These are phyloP conservation scores for Parnassius orleans DNA, from an alignment of 2,888 invertebrate species.

Conservation along the genomic window DNA sequence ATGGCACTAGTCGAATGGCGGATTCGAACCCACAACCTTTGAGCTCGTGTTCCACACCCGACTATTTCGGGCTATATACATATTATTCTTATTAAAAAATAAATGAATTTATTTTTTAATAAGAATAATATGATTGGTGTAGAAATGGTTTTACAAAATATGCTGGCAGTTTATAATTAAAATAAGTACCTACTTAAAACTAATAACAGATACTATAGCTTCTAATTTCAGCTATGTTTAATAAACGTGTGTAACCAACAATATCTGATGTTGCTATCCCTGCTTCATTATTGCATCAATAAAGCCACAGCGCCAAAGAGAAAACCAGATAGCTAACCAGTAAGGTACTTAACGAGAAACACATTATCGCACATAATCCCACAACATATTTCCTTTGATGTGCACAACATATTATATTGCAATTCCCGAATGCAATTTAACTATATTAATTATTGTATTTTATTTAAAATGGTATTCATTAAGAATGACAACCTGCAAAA, in stretches of 20 bases:
- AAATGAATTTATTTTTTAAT: too few relatives aligned
- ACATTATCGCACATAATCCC: background rate
- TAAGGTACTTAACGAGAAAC: constrained; percentile 8
- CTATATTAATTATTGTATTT: background rate
- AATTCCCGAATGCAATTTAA: too few relatives aligned
- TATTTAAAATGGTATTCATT: background rate
- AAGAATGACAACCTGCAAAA: background rate
- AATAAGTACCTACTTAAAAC: background rate
- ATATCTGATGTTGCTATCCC: constrained; percentile 7
- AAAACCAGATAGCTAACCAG: constrained; percentile 11
- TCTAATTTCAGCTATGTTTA: constrained; percentile 9
- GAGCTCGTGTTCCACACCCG: too few relatives aligned
- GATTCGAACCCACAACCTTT: too few relatives aligned
- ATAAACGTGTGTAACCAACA: constrained; percentile 12
- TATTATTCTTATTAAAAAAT: too few relatives aligned
- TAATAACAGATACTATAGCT: background rate
- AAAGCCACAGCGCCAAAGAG: constrained; percentile 22
- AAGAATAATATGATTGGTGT: too few relatives aligned
- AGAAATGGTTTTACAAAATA: too few relatives aligned
- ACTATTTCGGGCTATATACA: too few relatives aligned
- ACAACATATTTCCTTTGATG: too few relatives aligned
- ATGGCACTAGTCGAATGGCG: too few relatives aligned
- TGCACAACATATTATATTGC: too few relatives aligned
- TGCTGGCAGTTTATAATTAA: too few relatives aligned
- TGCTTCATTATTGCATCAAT: constrained; percentile 22